Base-by-base conservation (phyloP, 2,797 vertebrate species). In the Chelonia mydas region DNA sequence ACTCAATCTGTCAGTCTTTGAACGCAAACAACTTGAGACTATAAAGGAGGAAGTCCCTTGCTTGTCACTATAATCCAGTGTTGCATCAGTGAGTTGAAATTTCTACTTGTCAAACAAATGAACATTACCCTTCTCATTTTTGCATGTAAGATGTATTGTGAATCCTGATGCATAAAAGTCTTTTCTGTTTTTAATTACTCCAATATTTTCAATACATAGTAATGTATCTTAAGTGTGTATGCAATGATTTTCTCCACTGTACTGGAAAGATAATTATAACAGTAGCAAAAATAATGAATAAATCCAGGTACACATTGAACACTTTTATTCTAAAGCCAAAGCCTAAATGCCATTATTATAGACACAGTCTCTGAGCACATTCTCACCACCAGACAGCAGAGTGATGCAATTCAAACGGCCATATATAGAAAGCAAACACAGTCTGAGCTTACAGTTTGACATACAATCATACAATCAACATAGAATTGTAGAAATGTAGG, bases 231-330 rank as follows among this genome's bases (percentile, higher is more conserved):
- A 80, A 53, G 87, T 59, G 68, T 95, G 16, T 80, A n/a, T 37
- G 16, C 50, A 72, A 6, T 72, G n/a, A 25, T 72, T 72, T 72
- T 89, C 27, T 95, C 21, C 92, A 57, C 54, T 82, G 93, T 94
- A 59, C 83, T 83, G 37, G 85, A 89, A 87, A 82, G 91, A 86
- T 94, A 88, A 85, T 88, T 94, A 95, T 80, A 83, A 82, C 88
- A 53, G 19, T 83, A 81, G 80, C 23, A 93, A 57, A 83, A 92
- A 65, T 85, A 74, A 61, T 61, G 33, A 86, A n/a, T 53, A 89
- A 92, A 87, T 72, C 50, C 77, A 91, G 74, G 12, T 93, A 57
- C 88, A 92, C 61, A 41, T 23, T 55, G 82, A 93, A 79, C 31
- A 4, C 9, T 11, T 5, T 83, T 86, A 33, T 77, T 89, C 76